phyloP scores from a whole-genome alignment of 2,797 vertebrate genomes.

The Gephyroberyx darwinii region DNA sequence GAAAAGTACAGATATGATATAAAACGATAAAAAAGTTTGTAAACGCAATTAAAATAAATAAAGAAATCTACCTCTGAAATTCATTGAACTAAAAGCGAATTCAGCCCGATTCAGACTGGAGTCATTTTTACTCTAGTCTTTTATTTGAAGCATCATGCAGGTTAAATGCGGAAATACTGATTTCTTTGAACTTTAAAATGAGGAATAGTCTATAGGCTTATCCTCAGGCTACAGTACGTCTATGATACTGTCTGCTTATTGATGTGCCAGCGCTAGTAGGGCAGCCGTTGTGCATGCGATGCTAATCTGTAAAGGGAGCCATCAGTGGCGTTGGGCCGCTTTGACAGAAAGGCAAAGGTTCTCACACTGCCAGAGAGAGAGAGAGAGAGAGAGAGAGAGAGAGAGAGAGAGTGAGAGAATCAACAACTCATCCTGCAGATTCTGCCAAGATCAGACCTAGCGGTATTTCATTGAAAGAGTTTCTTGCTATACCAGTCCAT shows the following conservation, averaged over 20 bases:
- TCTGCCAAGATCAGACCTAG: conserved; percentile 6
- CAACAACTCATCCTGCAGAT: background rate
- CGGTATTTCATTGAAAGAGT: conserved; percentile 4
- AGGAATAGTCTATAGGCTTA: background rate
- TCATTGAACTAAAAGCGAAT: too few species aligned
- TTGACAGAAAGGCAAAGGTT: conserved; percentile 14
- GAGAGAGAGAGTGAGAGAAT: conserved; percentile 1
- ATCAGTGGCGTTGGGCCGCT: conserved; percentile 24
- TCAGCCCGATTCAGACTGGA: background rate
- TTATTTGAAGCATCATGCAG: background rate
- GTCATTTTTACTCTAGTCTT: background rate
- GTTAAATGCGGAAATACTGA: background rate
- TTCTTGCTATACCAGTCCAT: background rate
- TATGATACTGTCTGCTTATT: conserved; percentile 23
- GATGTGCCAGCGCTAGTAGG: conserved; percentile 36
- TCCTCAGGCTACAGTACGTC: conserved; percentile 4
- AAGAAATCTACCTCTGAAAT: too few species aligned
- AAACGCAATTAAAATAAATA: too few species aligned
- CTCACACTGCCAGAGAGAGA: background rate
- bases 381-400: conserved; percentile 2
- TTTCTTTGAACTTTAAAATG: background rate
- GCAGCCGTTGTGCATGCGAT: conserved; percentile 26
- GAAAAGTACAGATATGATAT: too few species aligned
- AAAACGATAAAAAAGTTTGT: too few species aligned
- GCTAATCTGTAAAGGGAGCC: conserved; percentile 48